Evolutionary conservation across 2,888 invertebrate species (phyloP).

Genomic region (Ditula angustiorana): DNA sequence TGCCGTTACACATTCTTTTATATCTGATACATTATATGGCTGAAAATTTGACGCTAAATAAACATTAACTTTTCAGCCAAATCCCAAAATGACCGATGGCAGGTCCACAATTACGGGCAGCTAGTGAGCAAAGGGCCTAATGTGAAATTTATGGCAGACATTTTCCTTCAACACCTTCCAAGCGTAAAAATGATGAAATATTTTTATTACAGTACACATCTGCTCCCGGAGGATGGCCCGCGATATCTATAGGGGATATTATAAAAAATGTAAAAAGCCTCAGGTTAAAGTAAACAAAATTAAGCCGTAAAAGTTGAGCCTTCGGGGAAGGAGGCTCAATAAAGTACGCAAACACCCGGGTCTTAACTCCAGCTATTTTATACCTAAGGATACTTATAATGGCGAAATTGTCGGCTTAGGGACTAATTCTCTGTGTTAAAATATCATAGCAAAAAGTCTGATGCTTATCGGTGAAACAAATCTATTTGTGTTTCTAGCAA

Average conservation of each 20-base stretch:
- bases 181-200: conserved; percentile 49
- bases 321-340: conserved; percentile 26
- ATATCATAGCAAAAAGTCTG: background rate
- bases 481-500: too few species aligned
- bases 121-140: conserved; percentile 35
- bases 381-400: conserved; percentile 18
- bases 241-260: conserved; percentile 38
- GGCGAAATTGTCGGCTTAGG: conserved; percentile 18
- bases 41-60: background rate
- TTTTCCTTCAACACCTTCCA: conserved; percentile 47
- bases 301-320: conserved; percentile 37
- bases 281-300: conserved; percentile 39
- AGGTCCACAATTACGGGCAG: conserved; percentile 15
- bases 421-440: background rate
- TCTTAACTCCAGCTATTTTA: conserved; percentile 32
- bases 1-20: too few species aligned
- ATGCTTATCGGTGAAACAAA: background rate
- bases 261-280: conserved; percentile 38
- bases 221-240: conserved; percentile 42
- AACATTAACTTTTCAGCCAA: background rate
- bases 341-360: conserved; percentile 21
- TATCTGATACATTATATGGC: too few species aligned
- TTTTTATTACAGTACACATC: conserved; percentile 50
- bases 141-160: conserved; percentile 45
- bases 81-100: conserved; percentile 31